A percentile compares a stretch with the other conserved stretches of the same genome.
Conservation (phyloP, 2,113 vertebrate genomes). For the Grammomys surdaster region DNA sequence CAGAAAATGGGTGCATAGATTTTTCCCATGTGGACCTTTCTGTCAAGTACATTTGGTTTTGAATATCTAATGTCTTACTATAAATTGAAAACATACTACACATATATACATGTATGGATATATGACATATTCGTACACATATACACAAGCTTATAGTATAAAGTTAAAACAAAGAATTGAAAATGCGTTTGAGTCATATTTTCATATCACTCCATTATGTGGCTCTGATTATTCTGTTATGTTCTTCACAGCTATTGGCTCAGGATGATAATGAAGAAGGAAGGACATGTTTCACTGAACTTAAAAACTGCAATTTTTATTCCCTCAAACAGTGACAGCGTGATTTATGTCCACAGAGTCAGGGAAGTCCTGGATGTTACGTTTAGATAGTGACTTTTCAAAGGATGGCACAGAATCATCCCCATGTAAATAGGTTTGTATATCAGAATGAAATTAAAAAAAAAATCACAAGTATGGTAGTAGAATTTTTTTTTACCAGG, state of each 20-base stretch:
- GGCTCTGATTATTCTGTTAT: slow-evolving; percentile 47
- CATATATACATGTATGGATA: too few relatives aligned
- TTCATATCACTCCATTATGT: slow-evolving; percentile 2
- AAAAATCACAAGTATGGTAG: neutral
- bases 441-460: neutral
- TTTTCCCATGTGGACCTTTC: neutral
- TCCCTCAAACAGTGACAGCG: neutral
- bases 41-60: neutral
- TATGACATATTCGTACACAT: neutral
- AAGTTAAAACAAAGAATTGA: slow-evolving; percentile 35
- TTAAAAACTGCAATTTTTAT: slow-evolving; percentile 70
- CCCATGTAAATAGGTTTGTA: neutral
- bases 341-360: slow-evolving; percentile 57
- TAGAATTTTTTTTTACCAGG: neutral
- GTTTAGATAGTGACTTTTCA: slow-evolving; percentile 42
- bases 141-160: slow-evolving; percentile 20
- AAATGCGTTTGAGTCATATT: slow-evolving; percentile 45
- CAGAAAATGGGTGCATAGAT: neutral
- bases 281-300: slow-evolving; percentile 54
- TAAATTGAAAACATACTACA: neutral
- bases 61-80: neutral
- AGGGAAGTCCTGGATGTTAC: slow-evolving; percentile 49
- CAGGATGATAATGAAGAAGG: slow-evolving; percentile 58
- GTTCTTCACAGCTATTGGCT: slow-evolving; percentile 65
- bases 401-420: neutral